phyloP scores from a whole-genome alignment of 2,888 invertebrate genomes.

The Chaetogeoica ovagalla region DNA sequence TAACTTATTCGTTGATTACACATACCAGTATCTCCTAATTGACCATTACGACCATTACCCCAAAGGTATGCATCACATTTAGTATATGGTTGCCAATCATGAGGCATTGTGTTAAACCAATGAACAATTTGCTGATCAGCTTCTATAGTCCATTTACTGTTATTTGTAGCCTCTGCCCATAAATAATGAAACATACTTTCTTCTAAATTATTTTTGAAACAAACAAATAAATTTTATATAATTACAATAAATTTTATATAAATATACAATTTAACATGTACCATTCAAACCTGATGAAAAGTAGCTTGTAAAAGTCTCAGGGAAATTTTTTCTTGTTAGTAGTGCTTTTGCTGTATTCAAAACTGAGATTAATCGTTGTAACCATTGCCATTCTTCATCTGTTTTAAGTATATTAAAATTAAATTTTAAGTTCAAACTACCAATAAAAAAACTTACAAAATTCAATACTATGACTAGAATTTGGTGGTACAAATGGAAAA shows the following conservation, averaged over 20 bases:
- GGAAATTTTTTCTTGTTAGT: slow-evolving; percentile 62
- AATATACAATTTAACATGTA: slow-evolving; percentile 23
- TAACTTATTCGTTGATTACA: slow-evolving; percentile 1
- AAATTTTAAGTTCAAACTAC: slow-evolving; percentile 26
- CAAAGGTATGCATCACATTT: slow-evolving; percentile 67
- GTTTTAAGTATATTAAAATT: slow-evolving; percentile 42
- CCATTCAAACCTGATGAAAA: slow-evolving; percentile 49
- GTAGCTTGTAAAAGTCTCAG: slow-evolving; percentile 59
- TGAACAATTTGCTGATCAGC: slow-evolving; percentile 67
- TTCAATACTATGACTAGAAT: slow-evolving; percentile 56
- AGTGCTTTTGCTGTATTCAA: slow-evolving; percentile 65
- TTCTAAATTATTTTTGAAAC: slow-evolving; percentile 53
- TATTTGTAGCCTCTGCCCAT: slow-evolving; percentile 59
- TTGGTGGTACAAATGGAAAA: slow-evolving; percentile 62
- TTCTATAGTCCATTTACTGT: slow-evolving; percentile 64
- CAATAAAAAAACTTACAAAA: slow-evolving; percentile 35
- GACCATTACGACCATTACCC: slow-evolving; percentile 69
- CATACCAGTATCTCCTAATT: slow-evolving; percentile 64
- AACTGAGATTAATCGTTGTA: slow-evolving; percentile 64
- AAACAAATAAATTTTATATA: slow-evolving; percentile 7
- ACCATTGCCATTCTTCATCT: slow-evolving; percentile 65
- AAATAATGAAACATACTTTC: slow-evolving; percentile 46
- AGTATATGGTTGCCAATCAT: slow-evolving; percentile 70
- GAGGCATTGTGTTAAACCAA: slow-evolving; percentile 67
- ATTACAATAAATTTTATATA: not conserved